A percentile compares a stretch with the other conserved stretches of the same genome.
Conservation (phyloP, 1,140 invertebrate species). For the Pseudoatta argentina region DNA sequence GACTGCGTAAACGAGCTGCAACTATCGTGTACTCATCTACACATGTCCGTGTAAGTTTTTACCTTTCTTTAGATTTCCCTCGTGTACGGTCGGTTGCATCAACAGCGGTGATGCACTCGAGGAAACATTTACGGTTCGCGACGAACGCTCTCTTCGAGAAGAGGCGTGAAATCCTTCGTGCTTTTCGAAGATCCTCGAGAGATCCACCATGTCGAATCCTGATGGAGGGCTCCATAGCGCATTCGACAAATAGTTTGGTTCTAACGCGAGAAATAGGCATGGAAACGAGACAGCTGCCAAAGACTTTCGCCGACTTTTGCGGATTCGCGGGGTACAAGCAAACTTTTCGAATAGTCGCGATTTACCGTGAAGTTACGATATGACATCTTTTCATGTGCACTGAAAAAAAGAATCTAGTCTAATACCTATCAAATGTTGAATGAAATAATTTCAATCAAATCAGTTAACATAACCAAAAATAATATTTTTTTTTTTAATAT, state of each 20-base stretch:
- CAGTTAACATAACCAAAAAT: too few relatives aligned
- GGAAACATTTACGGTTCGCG: constrained; percentile 25
- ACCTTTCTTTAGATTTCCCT: constrained; percentile 12
- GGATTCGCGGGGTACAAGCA: constrained; percentile 18
- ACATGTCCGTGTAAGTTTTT: constrained; percentile 27
- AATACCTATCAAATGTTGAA: too few relatives aligned
- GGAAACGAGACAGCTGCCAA: constrained; percentile 70
- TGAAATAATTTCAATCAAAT: too few relatives aligned
- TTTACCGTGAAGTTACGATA: constrained; percentile 6
- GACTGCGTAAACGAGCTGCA: constrained; percentile 21
- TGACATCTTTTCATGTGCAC: background rate
- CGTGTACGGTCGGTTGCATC: constrained; percentile 34
- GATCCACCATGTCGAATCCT: constrained; percentile 69
- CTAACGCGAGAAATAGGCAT: constrained; percentile 69
- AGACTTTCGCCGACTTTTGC: constrained; percentile 30
- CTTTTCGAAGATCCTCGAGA: constrained; percentile 37
- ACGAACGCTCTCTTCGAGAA: constrained; percentile 54
- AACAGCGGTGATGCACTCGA: constrained; percentile 40
- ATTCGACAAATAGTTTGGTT: constrained; percentile 66
- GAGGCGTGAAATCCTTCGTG: constrained; percentile 74
- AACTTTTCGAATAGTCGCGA: constrained; percentile 30
- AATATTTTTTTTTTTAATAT: too few relatives aligned
- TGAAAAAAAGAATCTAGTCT: too few relatives aligned
- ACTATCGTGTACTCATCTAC: constrained; percentile 1
- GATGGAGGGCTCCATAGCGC: constrained; percentile 24